These are phyloP conservation scores for Leptinotarsa tumamoca DNA, from an alignment of 2,888 invertebrate genomes.

Conservation along the genomic window DNA sequence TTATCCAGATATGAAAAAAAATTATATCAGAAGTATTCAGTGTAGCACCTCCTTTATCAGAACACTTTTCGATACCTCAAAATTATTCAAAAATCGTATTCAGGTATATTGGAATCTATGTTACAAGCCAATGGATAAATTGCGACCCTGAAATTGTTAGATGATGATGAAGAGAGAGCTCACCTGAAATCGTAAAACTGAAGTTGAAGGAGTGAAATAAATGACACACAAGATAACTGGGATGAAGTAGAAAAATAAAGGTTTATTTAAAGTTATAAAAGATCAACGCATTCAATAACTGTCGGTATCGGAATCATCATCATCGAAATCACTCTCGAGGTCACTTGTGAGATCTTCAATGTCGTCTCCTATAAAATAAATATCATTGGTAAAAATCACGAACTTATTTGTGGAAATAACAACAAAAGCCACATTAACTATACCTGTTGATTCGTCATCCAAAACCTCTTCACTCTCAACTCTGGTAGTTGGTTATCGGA, in stretches of 20 bases:
- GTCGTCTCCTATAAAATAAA: too few species aligned
- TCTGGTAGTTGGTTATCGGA: neutral
- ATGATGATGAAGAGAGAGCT: too few species aligned
- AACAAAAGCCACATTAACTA: too few species aligned
- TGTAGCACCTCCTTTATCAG: neutral
- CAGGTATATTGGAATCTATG: neutral
- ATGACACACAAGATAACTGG: neutral
- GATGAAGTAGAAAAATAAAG: slow-evolving; percentile 20
- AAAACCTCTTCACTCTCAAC: neutral
- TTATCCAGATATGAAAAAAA: neutral
- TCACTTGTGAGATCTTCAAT: too few species aligned
- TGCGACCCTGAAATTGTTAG: too few species aligned
- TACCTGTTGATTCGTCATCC: slow-evolving; percentile 3
- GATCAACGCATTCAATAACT: neutral
- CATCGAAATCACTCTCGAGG: too few species aligned
- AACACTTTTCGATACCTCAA: neutral
- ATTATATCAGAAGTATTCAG: neutral
- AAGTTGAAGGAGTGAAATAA: too few species aligned
- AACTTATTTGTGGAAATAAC: slow-evolving; percentile 15
- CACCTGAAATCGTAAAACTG: too few species aligned
- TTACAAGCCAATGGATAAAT: too few species aligned
- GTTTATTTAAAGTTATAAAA: slow-evolving; percentile 17
- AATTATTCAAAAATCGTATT: too few species aligned
- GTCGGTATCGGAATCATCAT: slow-evolving; percentile 9
- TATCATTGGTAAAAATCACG: slow-evolving; percentile 3